Evolutionary conservation across 2,113 vertebrate species (phyloP).

Genomic region (Muntiacus reevesi): DNA sequence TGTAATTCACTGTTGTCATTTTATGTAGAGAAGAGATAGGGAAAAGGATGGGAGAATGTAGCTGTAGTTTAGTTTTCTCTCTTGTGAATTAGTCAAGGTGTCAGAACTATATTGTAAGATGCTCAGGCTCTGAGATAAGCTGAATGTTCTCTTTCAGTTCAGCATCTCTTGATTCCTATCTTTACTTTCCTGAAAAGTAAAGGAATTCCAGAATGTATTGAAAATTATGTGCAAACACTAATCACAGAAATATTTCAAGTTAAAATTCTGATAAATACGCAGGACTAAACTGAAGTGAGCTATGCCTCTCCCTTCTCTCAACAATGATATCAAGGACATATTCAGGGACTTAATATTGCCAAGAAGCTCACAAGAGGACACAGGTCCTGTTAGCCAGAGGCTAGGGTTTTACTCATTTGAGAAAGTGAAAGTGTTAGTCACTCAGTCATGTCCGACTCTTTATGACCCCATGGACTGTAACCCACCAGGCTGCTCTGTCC

Average conservation of each 20-base stretch:
- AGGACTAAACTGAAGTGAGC: background rate
- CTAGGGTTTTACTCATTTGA: background rate
- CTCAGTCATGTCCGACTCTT: background rate
- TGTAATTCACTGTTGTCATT: background rate
- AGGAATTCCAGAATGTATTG: background rate
- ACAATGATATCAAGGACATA: background rate
- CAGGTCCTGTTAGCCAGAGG: background rate
- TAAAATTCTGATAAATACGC: background rate
- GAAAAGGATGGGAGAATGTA: background rate
- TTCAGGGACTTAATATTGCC: background rate
- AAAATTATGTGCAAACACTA: background rate
- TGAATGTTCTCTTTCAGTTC: background rate
- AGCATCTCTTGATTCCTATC: background rate
- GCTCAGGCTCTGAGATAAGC: background rate
- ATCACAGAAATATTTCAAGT: background rate
- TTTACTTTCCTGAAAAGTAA: background rate
- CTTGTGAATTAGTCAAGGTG: background rate
- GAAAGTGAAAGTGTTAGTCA: background rate
- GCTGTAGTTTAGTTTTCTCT: background rate
- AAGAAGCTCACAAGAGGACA: background rate
- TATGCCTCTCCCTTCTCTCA: background rate
- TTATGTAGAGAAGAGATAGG: background rate
- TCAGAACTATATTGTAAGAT: background rate
- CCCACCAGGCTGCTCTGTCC: background rate
- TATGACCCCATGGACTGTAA: background rate